Evolutionary conservation across 2,888 invertebrate species (phyloP), one percentile per base, ranked within the genome.

Genomic region (Drosophila pegasa): DNA sequence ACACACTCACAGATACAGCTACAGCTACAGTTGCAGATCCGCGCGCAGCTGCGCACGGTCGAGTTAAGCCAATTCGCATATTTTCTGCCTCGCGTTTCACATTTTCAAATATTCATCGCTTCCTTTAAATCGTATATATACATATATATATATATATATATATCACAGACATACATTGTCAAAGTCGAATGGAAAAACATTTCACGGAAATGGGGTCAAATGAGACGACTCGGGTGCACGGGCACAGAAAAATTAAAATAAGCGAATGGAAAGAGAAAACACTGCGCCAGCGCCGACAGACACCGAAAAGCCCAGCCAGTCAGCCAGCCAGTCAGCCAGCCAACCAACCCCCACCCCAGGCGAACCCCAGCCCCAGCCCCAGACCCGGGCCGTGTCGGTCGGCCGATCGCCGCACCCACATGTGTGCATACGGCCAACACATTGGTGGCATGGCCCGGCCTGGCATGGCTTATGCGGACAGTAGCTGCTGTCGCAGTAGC

Each of bases 341-440:
- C 3, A 3, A 3, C 3, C 25, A 18, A 18, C 16, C 37, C 16
- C 37, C n/a, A 18, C 18, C 16, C 67, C 59, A 47, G n/a, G n/a
- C n/a, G n/a, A n/a, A 27, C 37, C 35, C 51, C 12, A 18, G 9
- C 47, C 31, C 67, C 57, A 38, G 18, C 29, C 43, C 47, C 31
- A 25, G 47, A 25, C 40, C 58, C 61, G 20, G 5, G 47, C 51
- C 61, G 51, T 61, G 68, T 65, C 68, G 69, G 50, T 81, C 74
- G 72, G 80, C 58, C 87, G 83, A 83, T 87, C 83, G 82, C 80
- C 83, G 82, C 83, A 87, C 83, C 83, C 87, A 84, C 86, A 84
- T 84, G 71, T 77, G 66, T 29, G 45, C 45, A 45, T 16, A 25
- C 41, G 70, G 63, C 64, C 63, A 66, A 60, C 60, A 57, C 57